Conservation (phyloP, 1,140 invertebrate species). For the Orchesella cincta region DNA sequence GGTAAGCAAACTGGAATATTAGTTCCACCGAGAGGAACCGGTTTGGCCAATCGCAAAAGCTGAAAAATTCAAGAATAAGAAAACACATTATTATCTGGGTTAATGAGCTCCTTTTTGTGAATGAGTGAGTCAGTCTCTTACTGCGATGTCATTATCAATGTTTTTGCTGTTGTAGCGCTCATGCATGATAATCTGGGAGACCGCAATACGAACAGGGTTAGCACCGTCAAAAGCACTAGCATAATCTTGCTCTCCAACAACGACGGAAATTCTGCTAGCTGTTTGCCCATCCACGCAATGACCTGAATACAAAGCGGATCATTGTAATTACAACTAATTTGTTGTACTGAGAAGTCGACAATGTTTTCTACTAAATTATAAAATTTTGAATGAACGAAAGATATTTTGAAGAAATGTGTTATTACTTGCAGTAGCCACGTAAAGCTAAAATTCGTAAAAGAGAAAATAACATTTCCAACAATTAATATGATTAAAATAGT, state of each 20-base stretch:
- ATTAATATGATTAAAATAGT: neutral
- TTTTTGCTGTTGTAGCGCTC: slow-evolving; percentile 22
- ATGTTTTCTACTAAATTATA: slow-evolving; percentile 26
- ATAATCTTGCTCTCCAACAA: slow-evolving; percentile 20
- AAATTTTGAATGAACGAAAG: neutral
- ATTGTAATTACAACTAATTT: neutral
- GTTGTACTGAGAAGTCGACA: neutral
- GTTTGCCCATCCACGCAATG: slow-evolving; percentile 48
- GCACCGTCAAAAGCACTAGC: neutral
- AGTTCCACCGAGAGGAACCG: slow-evolving; percentile 17
- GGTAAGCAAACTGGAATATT: slow-evolving; percentile 42
- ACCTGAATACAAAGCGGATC: slow-evolving; percentile 10
- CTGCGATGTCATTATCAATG: slow-evolving; percentile 21
- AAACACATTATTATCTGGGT: neutral
- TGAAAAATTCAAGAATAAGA: neutral
- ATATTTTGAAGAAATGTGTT: too few relatives aligned
- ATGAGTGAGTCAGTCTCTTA: neutral
- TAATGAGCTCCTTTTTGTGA: neutral
- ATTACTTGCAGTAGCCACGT: neutral
- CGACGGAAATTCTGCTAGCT: slow-evolving; percentile 10
- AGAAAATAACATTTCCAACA: neutral
- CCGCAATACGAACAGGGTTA: neutral
- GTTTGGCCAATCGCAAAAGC: slow-evolving; percentile 17
- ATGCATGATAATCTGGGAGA: slow-evolving; percentile 23
- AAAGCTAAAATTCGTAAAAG: neutral